Conservation (phyloP, 2,797 vertebrate genomes). For the Fistularia commersonii region DNA sequence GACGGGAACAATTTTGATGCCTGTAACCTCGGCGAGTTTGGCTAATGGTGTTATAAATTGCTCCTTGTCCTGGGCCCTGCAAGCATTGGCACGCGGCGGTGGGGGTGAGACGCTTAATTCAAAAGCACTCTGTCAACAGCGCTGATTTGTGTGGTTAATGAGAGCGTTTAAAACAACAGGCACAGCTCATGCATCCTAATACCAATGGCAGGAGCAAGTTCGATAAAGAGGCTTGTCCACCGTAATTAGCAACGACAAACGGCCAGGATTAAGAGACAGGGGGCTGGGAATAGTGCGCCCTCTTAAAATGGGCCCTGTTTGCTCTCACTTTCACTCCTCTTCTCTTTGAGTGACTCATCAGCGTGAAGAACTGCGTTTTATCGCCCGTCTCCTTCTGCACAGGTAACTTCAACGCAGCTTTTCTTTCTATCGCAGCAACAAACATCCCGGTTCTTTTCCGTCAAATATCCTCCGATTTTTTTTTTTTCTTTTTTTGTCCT, state of each 20-base stretch:
- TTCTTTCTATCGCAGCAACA: conserved; percentile 34
- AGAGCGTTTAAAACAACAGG: conserved; percentile 99
- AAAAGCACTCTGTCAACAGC: conserved; percentile 99
- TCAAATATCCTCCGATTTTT: conserved; percentile 33
- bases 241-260: conserved; percentile 97
- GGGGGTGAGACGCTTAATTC: conserved; percentile 97
- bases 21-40: conserved; percentile 99
- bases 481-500: conserved; percentile 24
- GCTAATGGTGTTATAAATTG: conserved; percentile 99
- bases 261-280: conserved; percentile 82
- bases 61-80: conserved; percentile 99
- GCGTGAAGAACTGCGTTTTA: conserved; percentile 30
- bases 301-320: conserved; percentile 57
- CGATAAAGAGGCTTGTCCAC: conserved; percentile 99
- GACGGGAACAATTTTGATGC: conserved; percentile 99
- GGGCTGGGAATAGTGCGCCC: conserved; percentile 45
- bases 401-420: conserved; percentile 29
- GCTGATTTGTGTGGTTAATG: conserved; percentile 99
- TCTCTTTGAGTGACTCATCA: conserved; percentile 35
- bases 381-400: conserved; percentile 26
- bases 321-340: conserved; percentile 25
- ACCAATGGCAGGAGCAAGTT: conserved; percentile 94
- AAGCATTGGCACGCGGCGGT: conserved; percentile 66
- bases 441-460: conserved; percentile 11
- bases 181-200: conserved; percentile 98